Conservation (phyloP, 2,113 vertebrate species). For the Girardinichthys multiradiatus region DNA sequence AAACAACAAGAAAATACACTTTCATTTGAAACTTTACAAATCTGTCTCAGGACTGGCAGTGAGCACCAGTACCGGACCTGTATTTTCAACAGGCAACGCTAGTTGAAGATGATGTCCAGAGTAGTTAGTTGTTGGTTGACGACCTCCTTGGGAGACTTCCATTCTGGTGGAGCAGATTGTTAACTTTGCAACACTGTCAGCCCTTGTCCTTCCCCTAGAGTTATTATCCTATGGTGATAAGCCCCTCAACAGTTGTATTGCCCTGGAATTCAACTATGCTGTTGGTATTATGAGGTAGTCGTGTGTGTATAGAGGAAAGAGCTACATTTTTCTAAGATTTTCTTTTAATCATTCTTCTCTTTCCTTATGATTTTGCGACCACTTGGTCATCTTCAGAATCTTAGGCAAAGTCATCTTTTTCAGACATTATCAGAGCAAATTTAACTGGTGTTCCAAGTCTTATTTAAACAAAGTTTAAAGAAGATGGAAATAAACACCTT, state of each 20-base stretch:
- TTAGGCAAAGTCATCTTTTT: not conserved
- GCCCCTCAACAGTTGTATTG: not conserved
- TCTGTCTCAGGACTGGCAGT: no score
- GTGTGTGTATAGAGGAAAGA: not conserved
- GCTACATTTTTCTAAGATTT: not conserved
- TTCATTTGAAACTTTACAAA: no score
- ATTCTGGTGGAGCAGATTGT: not conserved
- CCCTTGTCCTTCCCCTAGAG: not conserved
- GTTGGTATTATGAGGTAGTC: no score
- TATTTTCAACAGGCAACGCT: no score
- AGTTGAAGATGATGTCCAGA: not conserved
- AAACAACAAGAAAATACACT: no score
- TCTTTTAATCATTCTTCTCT: no score
- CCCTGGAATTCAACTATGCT: no score
- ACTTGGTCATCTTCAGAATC: not conserved
- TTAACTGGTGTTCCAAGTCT: not conserved
- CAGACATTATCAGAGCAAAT: no score
- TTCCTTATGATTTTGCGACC: not conserved
- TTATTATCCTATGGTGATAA: not conserved
- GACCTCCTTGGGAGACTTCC: not conserved
- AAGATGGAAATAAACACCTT: no score
- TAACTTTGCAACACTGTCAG: not conserved
- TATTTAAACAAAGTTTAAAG: not conserved
- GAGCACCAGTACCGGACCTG: no score
- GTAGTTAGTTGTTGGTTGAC: not conserved